Evolutionary conservation across 2,888 invertebrate genomes (phyloP).

Genomic region (Abscondita cerata): DNA sequence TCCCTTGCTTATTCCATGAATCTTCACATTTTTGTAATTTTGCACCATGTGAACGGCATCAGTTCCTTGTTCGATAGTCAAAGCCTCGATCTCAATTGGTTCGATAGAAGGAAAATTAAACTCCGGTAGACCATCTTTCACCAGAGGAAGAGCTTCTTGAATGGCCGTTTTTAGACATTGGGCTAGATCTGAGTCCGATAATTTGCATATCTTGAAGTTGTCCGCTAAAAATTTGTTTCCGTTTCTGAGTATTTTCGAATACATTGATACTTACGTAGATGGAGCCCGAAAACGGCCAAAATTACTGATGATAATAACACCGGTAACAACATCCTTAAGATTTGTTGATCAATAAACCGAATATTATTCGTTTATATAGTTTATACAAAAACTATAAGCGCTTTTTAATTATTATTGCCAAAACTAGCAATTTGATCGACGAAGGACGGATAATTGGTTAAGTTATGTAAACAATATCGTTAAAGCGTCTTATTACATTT

Average conservation of each 20-base stretch:
- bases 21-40: conserved; percentile 68
- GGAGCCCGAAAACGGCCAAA: no score
- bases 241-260: background rate
- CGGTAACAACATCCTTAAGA: no score
- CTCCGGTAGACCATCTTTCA: conserved; percentile 22
- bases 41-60: conserved; percentile 71
- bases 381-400: no score
- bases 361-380: no score
- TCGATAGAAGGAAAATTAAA: conserved; percentile 61
- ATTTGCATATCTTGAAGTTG: conserved; percentile 4
- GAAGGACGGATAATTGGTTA: no score
- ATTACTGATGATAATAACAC: no score
- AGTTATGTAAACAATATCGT: no score
- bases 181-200: background rate
- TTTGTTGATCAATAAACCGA: no score
- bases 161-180: conserved; percentile 4
- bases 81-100: conserved; percentile 55
- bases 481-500: no score
- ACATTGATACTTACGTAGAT: background rate
- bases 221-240: background rate
- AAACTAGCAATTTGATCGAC: no score
- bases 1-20: conserved; percentile 68
- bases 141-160: background rate
- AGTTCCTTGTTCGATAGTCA: conserved; percentile 60
- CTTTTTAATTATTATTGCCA: no score